Percentiles rank a stretch among this genome's conserved stretches.
These are phyloP conservation scores for Pollicipes pollicipes DNA, from an alignment of 1,140 invertebrate genomes.

Conservation along the genomic window DNA sequence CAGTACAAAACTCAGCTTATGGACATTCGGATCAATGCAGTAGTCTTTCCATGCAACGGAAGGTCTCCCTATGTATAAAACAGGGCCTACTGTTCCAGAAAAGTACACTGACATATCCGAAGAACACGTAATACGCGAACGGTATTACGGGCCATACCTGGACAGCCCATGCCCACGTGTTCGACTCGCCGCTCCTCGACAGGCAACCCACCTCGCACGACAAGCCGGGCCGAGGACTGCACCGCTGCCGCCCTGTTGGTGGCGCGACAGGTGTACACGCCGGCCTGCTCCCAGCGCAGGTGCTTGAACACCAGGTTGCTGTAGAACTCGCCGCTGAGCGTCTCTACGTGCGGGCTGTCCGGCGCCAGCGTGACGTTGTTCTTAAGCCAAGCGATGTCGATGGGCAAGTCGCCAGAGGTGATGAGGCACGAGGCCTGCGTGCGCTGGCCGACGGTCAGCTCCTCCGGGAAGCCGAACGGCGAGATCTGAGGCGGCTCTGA, in stretches of 20 bases:
- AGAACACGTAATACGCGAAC: no score
- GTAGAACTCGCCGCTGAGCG: slow-evolving; percentile 16
- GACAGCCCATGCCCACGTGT: no score
- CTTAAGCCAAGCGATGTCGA: slow-evolving; percentile 32
- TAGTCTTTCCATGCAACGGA: no score
- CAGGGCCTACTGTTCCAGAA: no score
- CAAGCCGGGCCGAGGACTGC: slow-evolving; percentile 17
- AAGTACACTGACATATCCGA: no score
- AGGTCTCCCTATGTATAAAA: no score
- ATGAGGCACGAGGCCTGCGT: slow-evolving; percentile 27
- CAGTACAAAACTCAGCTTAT: no score
- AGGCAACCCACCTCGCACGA: slow-evolving; percentile 9
- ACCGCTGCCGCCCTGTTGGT: slow-evolving; percentile 18
- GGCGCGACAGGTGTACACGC: slow-evolving; percentile 22
- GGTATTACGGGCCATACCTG: no score
- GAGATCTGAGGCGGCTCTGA: slow-evolving; percentile 22
- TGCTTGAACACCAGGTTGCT: slow-evolving; percentile 20
- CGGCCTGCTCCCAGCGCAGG: slow-evolving; percentile 16
- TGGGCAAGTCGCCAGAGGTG: slow-evolving; percentile 26
- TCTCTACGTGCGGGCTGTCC: neutral
- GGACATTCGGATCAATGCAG: no score
- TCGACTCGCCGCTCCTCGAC: no score
- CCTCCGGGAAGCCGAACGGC: slow-evolving; percentile 19
- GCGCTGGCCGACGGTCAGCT: slow-evolving; percentile 20
- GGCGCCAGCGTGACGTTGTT: slow-evolving; percentile 26